Base-by-base conservation (phyloP, 2,888 invertebrate species). In the Tetragnatha montana region DNA sequence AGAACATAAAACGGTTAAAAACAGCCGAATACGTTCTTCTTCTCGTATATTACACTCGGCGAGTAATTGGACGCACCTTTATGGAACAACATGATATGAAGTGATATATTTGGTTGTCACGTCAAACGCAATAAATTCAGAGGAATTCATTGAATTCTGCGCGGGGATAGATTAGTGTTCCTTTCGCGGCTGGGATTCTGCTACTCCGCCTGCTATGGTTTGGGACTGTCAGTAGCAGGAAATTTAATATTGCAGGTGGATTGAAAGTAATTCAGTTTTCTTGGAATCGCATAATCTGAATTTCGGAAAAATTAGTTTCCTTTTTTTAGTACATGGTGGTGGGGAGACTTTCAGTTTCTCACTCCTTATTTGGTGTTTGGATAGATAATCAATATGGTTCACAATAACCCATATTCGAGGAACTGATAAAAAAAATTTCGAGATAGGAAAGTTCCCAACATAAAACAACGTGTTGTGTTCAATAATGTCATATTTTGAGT, bases 71-170 rank as follows among this genome's bases (percentile, higher is more conserved):
- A 51, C 60, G 21, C 21, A 60, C 51, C 51, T 78, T 78, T 78
- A 78, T 14, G 60, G 60, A 78, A 60, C 35, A 78, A 78, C 60
- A 78, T 22, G 68, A 8, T 17, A 21, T 78, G 78, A 78, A 22
- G 60, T 22, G 60, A 78, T 78, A 21, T 35, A 35, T 78, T 60
- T 78, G 60, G 60, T 68, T 60, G 78, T 60, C 60, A 78, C 22
- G 60, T 22, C 60, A 17, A 78, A 78, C 51, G 60, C 78, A 78
- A 78, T 60, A 78, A 68, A 60, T 51, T 51, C 22, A 60, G 60
- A 75, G 12, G 60, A 60, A 60, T 60, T 6, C 60, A 60, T 60
- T 60, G 10, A 60, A 60, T 60, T 60, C 60, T 60, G 12, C 17
- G 14, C 60, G 10, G 60, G 10, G 14, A 10, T 60, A 60, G 60